Evolutionary conservation across 1,140 invertebrate genomes (phyloP), one percentile per base, ranked within the genome.

Genomic region (Pectinophora gossypiella): DNA sequence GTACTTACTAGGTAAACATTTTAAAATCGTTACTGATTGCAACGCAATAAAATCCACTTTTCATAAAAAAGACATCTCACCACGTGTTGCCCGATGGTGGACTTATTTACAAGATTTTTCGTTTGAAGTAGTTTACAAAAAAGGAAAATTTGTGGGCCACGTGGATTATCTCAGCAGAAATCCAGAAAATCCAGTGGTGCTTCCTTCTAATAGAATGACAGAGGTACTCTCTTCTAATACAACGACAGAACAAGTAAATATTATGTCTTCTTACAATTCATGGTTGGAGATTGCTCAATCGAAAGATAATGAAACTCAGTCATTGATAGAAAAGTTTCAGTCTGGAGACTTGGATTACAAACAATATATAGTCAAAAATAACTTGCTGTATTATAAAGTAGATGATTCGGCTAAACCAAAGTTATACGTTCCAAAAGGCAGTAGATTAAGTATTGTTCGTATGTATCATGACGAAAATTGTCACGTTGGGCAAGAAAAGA

Each of bases 41-140:
- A 68, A 66, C 13, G 72, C 70, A n/a, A 16, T 13, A 38, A 9
- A 3, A n/a, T 10, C 13, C 4, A 38, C 36, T 10, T 15, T 38
- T 10, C 0, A 54, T 84, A 0, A 70, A 68, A 21, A 68, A 58
- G 68, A 74, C 47, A 45, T 78, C 12, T 27, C 54, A 13, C 59
- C 64, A 10, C 38, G 61, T 32, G 60, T 59, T 40, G 60, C 52
- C 21, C 48, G 61, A 3, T 80, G 73, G 72, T 65, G 71, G 62
- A 54, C 71, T 9, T 63, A 61, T 44, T 44, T 76, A 6, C 67
- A 79, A 43, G 62, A 71, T 35, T 73, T 48, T 48, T 9, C 68
- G 19, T 76, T 70, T 45, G 61, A 71, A n/a, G 67, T 88, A 19
- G 52, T 64, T 19, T 76, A 88, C 60, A 52, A 76, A 48, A 12